A percentile compares a stretch with the other conserved stretches of the same genome.
Evolutionary conservation across 1,140 invertebrate genomes (phyloP).

Genomic region (Drosophila miranda): DNA sequence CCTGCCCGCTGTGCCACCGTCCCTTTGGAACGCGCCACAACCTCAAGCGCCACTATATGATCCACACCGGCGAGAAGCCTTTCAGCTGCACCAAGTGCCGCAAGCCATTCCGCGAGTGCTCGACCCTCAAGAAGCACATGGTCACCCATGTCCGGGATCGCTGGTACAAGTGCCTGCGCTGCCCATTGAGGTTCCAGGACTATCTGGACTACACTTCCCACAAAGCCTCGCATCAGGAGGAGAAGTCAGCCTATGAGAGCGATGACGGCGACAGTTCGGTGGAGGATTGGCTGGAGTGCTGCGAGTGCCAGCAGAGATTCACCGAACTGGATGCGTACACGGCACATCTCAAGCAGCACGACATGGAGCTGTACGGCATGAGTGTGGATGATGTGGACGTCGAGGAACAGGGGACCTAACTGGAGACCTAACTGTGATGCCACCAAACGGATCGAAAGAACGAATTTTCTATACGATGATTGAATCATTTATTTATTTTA

Average conservation of each 20-base stretch:
- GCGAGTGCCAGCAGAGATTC: constrained; percentile 68
- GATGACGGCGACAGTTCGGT: constrained; percentile 61
- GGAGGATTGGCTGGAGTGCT: constrained; percentile 74
- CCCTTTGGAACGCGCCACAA: constrained; percentile 79
- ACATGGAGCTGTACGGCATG: constrained; percentile 63
- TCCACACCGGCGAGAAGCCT: constrained; percentile 78
- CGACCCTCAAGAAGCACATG: constrained; percentile 79
- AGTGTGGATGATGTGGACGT: constrained; percentile 58
- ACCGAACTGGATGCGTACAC: constrained; percentile 72
- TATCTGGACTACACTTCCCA: constrained; percentile 72
- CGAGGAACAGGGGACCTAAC: constrained; percentile 56
- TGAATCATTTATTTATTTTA: neutral
- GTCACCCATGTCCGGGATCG: constrained; percentile 73
- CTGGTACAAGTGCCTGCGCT: constrained; percentile 73
- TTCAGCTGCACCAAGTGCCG: constrained; percentile 75
- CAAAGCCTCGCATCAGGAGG: constrained; percentile 51
- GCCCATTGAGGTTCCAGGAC: constrained; percentile 65
- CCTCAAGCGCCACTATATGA: constrained; percentile 80
- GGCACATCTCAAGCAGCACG: constrained; percentile 69
- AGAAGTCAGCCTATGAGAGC: constrained; percentile 37
- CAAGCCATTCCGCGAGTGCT: constrained; percentile 78
- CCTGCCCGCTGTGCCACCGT: constrained; percentile 74
- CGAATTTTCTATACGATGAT: neutral
- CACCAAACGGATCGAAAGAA: constrained; percentile 26
- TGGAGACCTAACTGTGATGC: constrained; percentile 36